Conservation (phyloP, 30 jellyfish, hydroid and myxozoan genomes). For the Rhopilema esculentum region DNA sequence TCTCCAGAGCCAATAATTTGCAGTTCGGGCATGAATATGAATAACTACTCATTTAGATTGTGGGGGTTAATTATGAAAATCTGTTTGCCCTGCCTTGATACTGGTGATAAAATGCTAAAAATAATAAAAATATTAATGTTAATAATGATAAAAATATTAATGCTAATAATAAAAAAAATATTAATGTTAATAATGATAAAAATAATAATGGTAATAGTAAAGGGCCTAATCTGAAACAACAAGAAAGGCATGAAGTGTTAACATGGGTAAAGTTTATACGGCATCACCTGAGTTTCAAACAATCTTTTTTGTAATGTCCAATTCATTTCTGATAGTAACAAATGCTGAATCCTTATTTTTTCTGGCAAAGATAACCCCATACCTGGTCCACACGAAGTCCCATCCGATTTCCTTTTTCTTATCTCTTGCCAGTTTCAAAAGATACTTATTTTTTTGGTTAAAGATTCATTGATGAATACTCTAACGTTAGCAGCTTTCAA, state of each 20-base stretch:
- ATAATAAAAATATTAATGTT: too few species aligned
- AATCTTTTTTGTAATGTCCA: neutral
- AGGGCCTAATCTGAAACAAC: too few species aligned
- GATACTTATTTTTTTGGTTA: neutral
- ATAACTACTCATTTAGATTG: too few species aligned
- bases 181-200: neutral
- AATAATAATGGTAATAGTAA: too few species aligned
- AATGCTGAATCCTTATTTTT: neutral
- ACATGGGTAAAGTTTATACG: too few species aligned
- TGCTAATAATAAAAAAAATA: too few species aligned
- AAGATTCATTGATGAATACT: neutral
- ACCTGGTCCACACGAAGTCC: neutral
- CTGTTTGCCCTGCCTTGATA: neutral
- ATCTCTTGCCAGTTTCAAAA: constrained; percentile 1
- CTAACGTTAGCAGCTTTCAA: neutral
- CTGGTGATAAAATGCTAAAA: neutral
- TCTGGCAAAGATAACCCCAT: neutral
- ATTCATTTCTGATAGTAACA: neutral
- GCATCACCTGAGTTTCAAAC: neutral
- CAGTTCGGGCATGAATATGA: too few species aligned
- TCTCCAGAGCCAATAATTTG: too few species aligned
- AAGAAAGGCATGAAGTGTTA: too few species aligned
- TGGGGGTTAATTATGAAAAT: neutral
- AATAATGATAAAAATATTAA: too few species aligned
- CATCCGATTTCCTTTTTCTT: constrained; percentile 8